Evolutionary conservation across 1,140 invertebrate species (phyloP), one percentile per base, ranked within the genome.

Genomic region (Zaprionus tsacasi): DNA sequence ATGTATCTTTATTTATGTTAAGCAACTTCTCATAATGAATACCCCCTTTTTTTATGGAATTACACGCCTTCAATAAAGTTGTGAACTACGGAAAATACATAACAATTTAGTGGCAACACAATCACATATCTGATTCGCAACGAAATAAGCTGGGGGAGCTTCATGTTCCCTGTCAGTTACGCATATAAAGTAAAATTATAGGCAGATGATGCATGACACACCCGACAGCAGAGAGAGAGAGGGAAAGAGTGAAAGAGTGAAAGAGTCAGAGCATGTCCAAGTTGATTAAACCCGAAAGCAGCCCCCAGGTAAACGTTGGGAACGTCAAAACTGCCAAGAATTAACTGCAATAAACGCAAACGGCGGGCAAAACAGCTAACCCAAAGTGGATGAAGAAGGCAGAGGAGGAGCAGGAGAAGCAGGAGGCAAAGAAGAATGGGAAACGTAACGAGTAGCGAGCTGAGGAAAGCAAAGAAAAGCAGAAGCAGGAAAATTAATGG

Each of bases 401-500:
- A 38, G 30, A 15, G 36, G 25, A 68, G 36, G 71, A 45, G 27
- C 21, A 21, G 50, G 38, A 1, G 30, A 1, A 10, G 11, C 21
- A 21, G 21, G 21, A 21, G 21, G 21, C 21, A 2, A 1, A 21
- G 21, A 21, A 21, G 21, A 21, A 21, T 21, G 21, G 21, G 21
- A 21, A 25, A 55, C 13, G 25, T 66, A 17, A 40, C 25, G 25
- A 70, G 52, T 61, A 76, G 63, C 66, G n/a, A 45, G 21, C 21
- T 21, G 13, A 61, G 61, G 59, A 73, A 55, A 73, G 65, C n/a
- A 48, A 50, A 76, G 27, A 55, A 52, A 72, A 69, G 70, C 35
- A 54, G 6, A 30, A 78, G 73, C 83, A 82, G 83, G 86, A 89
- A 89, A 89, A 89, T 89, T 89, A 89, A 89, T 89, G 85, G 85